phyloP scores from a whole-genome alignment of 1,140 invertebrate species.

The Drosophila nannoptera region DNA sequence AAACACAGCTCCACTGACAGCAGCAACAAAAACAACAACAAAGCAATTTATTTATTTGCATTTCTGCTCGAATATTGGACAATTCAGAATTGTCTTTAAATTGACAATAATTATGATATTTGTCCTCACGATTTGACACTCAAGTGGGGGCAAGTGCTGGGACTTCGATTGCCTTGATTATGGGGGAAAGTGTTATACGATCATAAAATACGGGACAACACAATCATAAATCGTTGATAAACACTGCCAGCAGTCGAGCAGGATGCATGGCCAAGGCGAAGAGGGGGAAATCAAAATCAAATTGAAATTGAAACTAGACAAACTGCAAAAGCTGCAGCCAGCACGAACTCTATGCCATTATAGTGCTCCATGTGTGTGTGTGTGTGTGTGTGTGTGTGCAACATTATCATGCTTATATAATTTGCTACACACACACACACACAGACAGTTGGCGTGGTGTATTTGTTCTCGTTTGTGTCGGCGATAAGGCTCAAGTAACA shows the following conservation, averaged over 20 bases:
- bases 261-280: constrained; percentile 21
- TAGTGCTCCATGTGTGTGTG: constrained; percentile 8
- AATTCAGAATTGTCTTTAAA: neutral
- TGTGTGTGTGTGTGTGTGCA: constrained; percentile 53
- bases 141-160: neutral
- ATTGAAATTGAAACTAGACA: constrained; percentile 75
- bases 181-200: neutral
- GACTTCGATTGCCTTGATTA: constrained; percentile 12
- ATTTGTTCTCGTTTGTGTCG: constrained; percentile 38
- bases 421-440: constrained; percentile 33
- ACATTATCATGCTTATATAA: constrained; percentile 74
- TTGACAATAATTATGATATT: neutral
- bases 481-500: constrained; percentile 70
- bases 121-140: neutral
- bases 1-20: neutral
- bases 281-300: constrained; percentile 61
- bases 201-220: neutral
- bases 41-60: neutral
- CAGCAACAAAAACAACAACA: neutral
- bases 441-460: constrained; percentile 4
- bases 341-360: constrained; percentile 14
- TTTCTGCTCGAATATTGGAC: neutral
- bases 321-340: constrained; percentile 42
- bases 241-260: neutral
- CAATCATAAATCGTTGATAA: constrained; percentile 15